Conservation (phyloP, 2,797 vertebrate genomes). For the Lycodopsis pacificus region DNA sequence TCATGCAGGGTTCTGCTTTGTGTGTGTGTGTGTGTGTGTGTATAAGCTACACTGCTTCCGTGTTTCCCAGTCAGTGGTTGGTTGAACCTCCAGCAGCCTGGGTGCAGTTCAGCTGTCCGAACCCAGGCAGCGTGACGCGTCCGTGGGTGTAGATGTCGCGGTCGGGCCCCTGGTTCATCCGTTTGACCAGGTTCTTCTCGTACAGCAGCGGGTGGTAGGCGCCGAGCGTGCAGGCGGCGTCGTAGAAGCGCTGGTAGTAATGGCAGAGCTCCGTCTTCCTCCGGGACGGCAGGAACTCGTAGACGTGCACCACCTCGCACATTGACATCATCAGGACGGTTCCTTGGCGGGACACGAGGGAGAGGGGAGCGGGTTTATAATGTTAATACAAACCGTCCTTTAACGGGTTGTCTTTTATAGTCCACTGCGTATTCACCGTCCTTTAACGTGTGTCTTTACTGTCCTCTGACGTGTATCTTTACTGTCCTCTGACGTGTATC, state of each 20-base stretch:
- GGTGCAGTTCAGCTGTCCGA: slow-evolving; percentile 79
- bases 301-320: slow-evolving; percentile 85
- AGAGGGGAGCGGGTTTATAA: background rate
- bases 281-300: slow-evolving; percentile 87
- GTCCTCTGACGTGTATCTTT: too few relatives aligned
- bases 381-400: too few relatives aligned
- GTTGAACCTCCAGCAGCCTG: background rate
- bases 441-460: too few relatives aligned
- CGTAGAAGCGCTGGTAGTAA: slow-evolving; percentile 86
- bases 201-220: slow-evolving; percentile 88
- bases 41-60: background rate
- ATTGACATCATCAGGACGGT: slow-evolving; percentile 88
- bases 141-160: slow-evolving; percentile 80
- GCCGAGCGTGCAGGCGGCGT: slow-evolving; percentile 86
- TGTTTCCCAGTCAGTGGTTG: slow-evolving; percentile 19
- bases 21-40: background rate
- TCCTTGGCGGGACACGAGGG: slow-evolving; percentile 59
- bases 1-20: slow-evolving; percentile 49
- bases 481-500: too few relatives aligned
- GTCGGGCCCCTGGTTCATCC: slow-evolving; percentile 84
- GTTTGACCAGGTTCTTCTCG: slow-evolving; percentile 88
- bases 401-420: background rate
- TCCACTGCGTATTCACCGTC: background rate
- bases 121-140: slow-evolving; percentile 83
- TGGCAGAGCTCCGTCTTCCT: slow-evolving; percentile 87